Evolutionary conservation across 2,113 vertebrate genomes (phyloP).

Genomic region (Emydura subglobosa): DNA sequence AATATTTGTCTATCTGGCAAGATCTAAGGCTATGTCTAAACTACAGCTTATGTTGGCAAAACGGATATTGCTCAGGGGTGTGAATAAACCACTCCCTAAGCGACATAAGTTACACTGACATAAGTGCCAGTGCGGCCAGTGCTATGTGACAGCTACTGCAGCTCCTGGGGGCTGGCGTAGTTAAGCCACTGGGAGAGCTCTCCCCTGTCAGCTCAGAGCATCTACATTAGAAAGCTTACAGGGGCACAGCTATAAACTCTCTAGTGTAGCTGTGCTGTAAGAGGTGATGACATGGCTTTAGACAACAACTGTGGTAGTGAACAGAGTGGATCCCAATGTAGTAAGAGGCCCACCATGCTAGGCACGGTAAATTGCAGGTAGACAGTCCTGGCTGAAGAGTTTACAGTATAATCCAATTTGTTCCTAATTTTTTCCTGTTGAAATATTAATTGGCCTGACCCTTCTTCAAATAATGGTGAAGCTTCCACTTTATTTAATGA

Average conservation of each 20-base stretch:
- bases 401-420: background rate
- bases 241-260: too few relatives aligned
- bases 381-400: background rate
- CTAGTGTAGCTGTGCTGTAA: background rate
- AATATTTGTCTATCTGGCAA: background rate
- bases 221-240: too few relatives aligned
- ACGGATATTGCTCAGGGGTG: too few relatives aligned
- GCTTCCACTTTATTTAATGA: background rate
- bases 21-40: background rate
- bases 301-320: background rate
- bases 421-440: background rate
- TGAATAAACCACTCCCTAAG: too few relatives aligned
- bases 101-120: too few relatives aligned
- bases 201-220: too few relatives aligned
- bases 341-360: background rate
- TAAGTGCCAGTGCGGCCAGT: too few relatives aligned
- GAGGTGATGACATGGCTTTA: background rate
- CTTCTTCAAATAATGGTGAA: background rate
- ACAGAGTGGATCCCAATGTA: background rate
- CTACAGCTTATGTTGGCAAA: too few relatives aligned
- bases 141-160: too few relatives aligned
- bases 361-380: background rate
- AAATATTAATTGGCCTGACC: accelerated
- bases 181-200: too few relatives aligned
- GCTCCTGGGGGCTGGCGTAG: too few relatives aligned